phyloP scores from a whole-genome alignment of 2,797 vertebrate genomes.

The Pipistrellus pygmaeus region DNA sequence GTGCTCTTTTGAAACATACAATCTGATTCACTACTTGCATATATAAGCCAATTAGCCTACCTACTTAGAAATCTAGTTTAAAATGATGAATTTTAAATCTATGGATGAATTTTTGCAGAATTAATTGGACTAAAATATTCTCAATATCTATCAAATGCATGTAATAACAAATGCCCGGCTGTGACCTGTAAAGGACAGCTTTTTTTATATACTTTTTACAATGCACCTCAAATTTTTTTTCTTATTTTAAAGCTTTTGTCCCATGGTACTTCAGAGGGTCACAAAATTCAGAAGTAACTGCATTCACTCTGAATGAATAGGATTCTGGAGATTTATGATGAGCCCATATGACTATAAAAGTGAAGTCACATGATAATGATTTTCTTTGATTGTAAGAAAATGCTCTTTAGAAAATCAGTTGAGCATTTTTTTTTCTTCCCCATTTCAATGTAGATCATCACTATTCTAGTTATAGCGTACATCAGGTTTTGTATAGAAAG shows the following conservation, averaged over 20 bases:
- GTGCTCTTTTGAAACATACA: neutral
- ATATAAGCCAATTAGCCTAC: neutral
- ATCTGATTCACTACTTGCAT: neutral
- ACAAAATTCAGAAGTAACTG: constrained; percentile 41
- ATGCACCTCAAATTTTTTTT: neutral
- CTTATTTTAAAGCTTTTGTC: constrained; percentile 7
- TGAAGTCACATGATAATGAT: neutral
- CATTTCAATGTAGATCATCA: constrained; percentile 45
- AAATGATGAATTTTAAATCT: neutral
- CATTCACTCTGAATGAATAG: constrained; percentile 6
- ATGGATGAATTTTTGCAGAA: neutral
- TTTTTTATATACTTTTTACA: neutral
- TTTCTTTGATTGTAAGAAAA: constrained; percentile 69
- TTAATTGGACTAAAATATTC: neutral
- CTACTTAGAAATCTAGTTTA: neutral
- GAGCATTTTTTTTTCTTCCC: neutral
- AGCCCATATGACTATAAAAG: neutral
- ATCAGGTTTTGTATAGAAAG: neutral
- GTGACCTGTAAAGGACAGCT: neutral
- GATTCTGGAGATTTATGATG: constrained; percentile 5
- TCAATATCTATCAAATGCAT: neutral
- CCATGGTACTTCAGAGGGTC: neutral
- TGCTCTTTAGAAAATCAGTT: constrained; percentile 60
- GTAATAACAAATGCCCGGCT: neutral
- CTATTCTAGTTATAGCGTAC: constrained; percentile 6